These are phyloP conservation scores for Chironomus riparius DNA, from an alignment of 2,888 invertebrate species.

Conservation along the genomic window DNA sequence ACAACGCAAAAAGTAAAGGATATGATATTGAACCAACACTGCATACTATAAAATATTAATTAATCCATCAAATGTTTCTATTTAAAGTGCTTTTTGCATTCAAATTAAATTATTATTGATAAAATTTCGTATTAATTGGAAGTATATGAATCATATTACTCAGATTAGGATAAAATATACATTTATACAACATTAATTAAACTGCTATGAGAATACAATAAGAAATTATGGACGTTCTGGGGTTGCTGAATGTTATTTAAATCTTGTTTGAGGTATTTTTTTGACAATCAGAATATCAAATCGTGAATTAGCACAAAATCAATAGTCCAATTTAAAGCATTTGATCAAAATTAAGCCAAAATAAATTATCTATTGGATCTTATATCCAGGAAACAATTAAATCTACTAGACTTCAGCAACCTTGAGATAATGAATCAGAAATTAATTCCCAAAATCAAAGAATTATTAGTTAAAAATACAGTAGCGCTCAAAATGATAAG, in stretches of 20 bases:
- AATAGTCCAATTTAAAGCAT: too few relatives aligned
- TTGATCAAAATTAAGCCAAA: background rate
- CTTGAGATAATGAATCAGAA: background rate
- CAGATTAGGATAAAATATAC: background rate
- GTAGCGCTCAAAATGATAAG: too few relatives aligned
- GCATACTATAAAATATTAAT: too few relatives aligned
- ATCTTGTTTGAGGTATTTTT: background rate
- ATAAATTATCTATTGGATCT: background rate
- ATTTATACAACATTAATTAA: background rate
- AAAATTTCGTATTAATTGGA: background rate
- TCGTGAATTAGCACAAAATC: too few relatives aligned
- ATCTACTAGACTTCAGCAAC: background rate
- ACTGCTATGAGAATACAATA: conserved; percentile 2
- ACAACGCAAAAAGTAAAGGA: background rate
- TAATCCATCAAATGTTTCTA: too few relatives aligned
- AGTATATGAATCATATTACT: background rate
- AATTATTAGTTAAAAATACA: too few relatives aligned
- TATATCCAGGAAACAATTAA: too few relatives aligned
- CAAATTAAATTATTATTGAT: background rate
- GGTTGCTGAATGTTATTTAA: background rate
- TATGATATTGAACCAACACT: too few relatives aligned
- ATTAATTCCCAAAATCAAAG: background rate
- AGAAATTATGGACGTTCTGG: background rate
- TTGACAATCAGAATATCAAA: too few relatives aligned
- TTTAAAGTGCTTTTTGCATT: background rate